phyloP scores from a whole-genome alignment of 1,140 invertebrate genomes.

The Probaryconus sp. region DNA sequence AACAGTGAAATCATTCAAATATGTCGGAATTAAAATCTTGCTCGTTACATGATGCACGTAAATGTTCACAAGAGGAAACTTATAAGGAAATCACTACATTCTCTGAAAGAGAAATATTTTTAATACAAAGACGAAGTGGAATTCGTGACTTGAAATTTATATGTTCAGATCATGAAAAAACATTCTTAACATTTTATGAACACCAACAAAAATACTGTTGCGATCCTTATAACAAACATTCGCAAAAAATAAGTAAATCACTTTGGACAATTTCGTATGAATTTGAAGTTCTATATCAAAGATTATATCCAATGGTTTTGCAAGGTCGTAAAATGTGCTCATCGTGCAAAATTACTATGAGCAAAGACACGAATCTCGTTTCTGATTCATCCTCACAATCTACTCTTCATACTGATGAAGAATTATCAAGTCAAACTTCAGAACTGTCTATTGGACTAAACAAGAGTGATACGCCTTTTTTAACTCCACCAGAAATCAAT shows the following conservation, averaged over 20 bases:
- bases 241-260: not conserved
- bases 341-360: conserved; percentile 6
- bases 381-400: not conserved
- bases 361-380: not conserved
- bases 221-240: conserved; percentile 9
- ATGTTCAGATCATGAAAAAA: conserved; percentile 11
- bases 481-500: conserved; percentile 9
- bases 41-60: not conserved
- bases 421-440: conserved; percentile 5
- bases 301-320: conserved; percentile 1
- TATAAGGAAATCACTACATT: conserved; percentile 5
- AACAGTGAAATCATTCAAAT: too few species aligned
- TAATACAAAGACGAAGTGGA: conserved; percentile 17
- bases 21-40: conserved; percentile 8
- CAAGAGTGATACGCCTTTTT: not conserved
- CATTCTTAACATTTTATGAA: conserved; percentile 3
- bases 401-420: not conserved
- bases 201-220: conserved; percentile 2
- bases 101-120: conserved; percentile 1
- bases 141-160: conserved; percentile 1
- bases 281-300: conserved; percentile 11
- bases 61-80: conserved; percentile 15
- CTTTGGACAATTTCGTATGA: conserved; percentile 12
- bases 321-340: not conserved
- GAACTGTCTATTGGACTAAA: not conserved